Evolutionary conservation across 2,113 vertebrate species (phyloP).

Genomic region (Pogonocichla stellata): DNA sequence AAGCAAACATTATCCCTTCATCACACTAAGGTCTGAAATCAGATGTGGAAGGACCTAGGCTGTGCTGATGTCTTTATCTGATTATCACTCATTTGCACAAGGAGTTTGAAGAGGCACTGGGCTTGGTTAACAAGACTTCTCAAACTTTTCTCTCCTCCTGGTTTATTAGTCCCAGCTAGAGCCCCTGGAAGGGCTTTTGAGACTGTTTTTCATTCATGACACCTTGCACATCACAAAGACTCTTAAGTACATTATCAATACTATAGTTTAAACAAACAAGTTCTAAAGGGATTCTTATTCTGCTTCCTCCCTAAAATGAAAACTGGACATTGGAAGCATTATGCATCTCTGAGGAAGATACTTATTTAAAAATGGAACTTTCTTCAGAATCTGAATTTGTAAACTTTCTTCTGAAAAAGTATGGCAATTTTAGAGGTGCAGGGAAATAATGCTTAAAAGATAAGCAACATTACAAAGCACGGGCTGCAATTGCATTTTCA

Average conservation of each 20-base stretch:
- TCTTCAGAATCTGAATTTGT: background rate
- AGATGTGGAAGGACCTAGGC: background rate
- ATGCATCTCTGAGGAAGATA: background rate
- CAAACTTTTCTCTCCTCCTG: background rate
- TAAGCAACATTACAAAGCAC: background rate
- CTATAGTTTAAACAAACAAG: background rate
- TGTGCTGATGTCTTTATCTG: background rate
- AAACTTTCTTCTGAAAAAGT: background rate
- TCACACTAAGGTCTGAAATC: background rate
- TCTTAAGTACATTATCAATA: background rate
- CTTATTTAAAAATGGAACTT: background rate
- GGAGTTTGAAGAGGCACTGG: background rate
- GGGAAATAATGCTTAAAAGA: background rate
- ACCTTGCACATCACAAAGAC: background rate
- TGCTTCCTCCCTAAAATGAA: background rate
- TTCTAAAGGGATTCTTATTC: background rate
- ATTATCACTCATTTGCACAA: background rate
- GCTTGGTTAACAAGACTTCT: background rate
- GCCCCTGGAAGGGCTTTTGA: background rate
- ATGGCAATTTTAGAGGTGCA: background rate
- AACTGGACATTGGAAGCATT: background rate
- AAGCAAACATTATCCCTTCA: background rate
- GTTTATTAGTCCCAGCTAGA: background rate
- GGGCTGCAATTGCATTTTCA: background rate
- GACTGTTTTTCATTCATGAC: background rate